phyloP scores from a whole-genome alignment of 2,888 invertebrate genomes.

The Xylota segnis region DNA sequence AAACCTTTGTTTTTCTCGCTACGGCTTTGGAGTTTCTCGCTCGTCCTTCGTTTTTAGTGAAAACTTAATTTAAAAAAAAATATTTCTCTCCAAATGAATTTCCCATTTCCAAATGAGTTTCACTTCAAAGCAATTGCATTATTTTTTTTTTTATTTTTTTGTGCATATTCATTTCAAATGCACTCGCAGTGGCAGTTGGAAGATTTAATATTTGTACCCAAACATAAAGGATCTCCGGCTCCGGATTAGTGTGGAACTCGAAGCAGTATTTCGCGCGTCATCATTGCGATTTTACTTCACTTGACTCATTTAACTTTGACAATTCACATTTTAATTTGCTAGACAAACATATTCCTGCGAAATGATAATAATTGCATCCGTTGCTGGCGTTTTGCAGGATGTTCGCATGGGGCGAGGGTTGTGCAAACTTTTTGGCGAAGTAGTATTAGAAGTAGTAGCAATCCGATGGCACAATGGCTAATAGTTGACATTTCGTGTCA shows the following conservation, averaged over 20 bases:
- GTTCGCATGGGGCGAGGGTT: background rate
- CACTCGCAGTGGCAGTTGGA: conserved; percentile 9
- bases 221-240: conserved; percentile 10
- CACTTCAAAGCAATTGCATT: conserved; percentile 32
- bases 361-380: conserved; percentile 50
- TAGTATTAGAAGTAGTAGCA: background rate
- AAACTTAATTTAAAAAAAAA: conserved; percentile 33
- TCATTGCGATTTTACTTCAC: conserved; percentile 31
- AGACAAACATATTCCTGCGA: conserved; percentile 50
- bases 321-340: conserved; percentile 46
- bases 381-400: conserved; percentile 10
- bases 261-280: conserved; percentile 14
- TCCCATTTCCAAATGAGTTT: conserved; percentile 54
- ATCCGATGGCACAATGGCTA: conserved; percentile 22
- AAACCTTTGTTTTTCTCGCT: conserved; percentile 24
- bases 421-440: conserved; percentile 19
- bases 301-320: conserved; percentile 57
- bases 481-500: conserved; percentile 16
- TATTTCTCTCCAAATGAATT: conserved; percentile 43
- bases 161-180: conserved; percentile 18
- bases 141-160: background rate
- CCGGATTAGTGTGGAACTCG: conserved; percentile 11
- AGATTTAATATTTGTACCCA: conserved; percentile 20
- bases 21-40: background rate
- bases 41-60: conserved; percentile 1